Evolutionary conservation across 64 coral and sea anemone genomes (phyloP).

Genomic region (Montipora sp.): DNA sequence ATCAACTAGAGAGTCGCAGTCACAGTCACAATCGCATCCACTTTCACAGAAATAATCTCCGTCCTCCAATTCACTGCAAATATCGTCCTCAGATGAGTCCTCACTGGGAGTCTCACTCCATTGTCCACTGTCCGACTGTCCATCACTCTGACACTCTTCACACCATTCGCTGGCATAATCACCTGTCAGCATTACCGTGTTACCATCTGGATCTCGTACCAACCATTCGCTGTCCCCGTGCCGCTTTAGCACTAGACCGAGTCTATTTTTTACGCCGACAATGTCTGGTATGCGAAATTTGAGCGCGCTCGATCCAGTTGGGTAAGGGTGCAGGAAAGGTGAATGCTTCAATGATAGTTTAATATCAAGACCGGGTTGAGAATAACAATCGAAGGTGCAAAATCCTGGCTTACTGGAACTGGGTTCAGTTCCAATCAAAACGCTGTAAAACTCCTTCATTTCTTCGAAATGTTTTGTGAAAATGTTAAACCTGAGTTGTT

Average conservation of each 20-base stretch:
- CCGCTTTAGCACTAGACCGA: constrained; percentile 58
- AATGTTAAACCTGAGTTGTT: constrained; percentile 87
- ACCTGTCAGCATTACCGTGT: constrained; percentile 56
- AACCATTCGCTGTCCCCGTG: constrained; percentile 68
- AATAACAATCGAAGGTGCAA: constrained; percentile 83
- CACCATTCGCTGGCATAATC: not conserved
- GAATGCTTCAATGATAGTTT: constrained; percentile 87
- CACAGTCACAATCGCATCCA: constrained; percentile 15
- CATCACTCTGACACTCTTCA: constrained; percentile 20
- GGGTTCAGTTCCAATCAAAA: constrained; percentile 59
- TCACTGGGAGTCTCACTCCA: constrained; percentile 76
- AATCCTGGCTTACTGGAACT: constrained; percentile 71
- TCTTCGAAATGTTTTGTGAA: constrained; percentile 78
- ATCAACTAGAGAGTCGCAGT: not conserved
- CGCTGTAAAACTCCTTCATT: constrained; percentile 85
- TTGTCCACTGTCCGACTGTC: constrained; percentile 70
- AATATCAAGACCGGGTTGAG: constrained; percentile 83
- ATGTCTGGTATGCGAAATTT: constrained; percentile 66
- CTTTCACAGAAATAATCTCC: constrained; percentile 35
- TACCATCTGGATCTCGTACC: constrained; percentile 85
- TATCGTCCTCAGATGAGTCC: constrained; percentile 58
- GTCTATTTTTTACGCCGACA: constrained; percentile 23
- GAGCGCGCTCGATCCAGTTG: constrained; percentile 35
- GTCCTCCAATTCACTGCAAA: constrained; percentile 44
- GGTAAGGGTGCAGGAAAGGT: constrained; percentile 67